These are phyloP conservation scores for Novumbra hubbsi DNA, from an alignment of 2,797 vertebrate genomes.

Conservation along the genomic window DNA sequence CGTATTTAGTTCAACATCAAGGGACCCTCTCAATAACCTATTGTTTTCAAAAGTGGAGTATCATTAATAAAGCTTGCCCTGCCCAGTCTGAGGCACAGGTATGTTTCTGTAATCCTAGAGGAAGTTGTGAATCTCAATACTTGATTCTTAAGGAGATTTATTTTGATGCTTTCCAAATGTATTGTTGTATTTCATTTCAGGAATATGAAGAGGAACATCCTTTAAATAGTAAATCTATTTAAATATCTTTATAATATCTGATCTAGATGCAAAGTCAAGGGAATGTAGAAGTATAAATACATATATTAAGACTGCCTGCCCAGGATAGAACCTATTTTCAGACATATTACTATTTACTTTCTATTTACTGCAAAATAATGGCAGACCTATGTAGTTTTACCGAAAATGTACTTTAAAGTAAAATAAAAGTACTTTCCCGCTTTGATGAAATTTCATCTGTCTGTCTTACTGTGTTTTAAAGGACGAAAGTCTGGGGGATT, in stretches of 20 bases:
- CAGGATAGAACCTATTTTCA: neutral
- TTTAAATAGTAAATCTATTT: too few relatives aligned
- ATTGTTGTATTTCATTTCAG: too few relatives aligned
- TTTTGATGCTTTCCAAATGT: too few relatives aligned
- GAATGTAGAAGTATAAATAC: neutral
- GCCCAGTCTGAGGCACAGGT: too few relatives aligned
- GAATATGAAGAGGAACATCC: too few relatives aligned
- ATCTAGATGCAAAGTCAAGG: neutral
- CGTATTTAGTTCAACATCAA: too few relatives aligned
- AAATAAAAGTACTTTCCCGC: slow-evolving; percentile 53
- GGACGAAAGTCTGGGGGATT: slow-evolving; percentile 38
- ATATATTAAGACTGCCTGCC: neutral
- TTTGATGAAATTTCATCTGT: slow-evolving; percentile 62
- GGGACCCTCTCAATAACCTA: too few relatives aligned
- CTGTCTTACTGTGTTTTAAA: slow-evolving; percentile 34
- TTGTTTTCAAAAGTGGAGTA: too few relatives aligned
- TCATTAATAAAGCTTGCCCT: too few relatives aligned
- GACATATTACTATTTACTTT: slow-evolving; percentile 12
- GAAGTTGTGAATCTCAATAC: too few relatives aligned
- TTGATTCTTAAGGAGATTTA: too few relatives aligned
- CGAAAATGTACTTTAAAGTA: slow-evolving; percentile 13
- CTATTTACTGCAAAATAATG: slow-evolving; percentile 22
- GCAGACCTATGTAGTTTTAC: slow-evolving; percentile 21
- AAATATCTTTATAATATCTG: neutral
- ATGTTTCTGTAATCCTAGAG: too few relatives aligned